These are phyloP conservation scores for Illadopsis cleaveri DNA, from an alignment of 2,113 vertebrate genomes.

Conservation along the genomic window DNA sequence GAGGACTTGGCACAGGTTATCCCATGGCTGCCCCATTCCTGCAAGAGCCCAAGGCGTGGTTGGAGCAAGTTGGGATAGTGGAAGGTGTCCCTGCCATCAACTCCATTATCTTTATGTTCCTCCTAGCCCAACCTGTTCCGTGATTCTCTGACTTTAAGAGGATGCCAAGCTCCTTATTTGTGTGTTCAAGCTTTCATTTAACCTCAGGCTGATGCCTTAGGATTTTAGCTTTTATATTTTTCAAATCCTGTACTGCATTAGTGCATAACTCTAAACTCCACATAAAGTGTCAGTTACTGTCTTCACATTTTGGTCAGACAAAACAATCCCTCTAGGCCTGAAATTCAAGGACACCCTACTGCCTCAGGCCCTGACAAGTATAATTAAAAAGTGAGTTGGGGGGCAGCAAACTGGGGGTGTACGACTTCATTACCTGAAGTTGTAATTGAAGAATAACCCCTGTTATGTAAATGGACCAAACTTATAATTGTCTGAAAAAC, in stretches of 20 bases:
- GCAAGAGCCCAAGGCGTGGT: neutral
- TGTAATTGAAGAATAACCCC: neutral
- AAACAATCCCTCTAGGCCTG: neutral
- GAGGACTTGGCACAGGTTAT: neutral
- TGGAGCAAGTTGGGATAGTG: neutral
- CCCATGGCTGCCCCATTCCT: neutral
- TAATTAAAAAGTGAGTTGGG: neutral
- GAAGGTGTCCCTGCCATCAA: neutral
- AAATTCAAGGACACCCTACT: neutral
- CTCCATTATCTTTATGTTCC: neutral
- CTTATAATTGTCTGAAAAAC: neutral
- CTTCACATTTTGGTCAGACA: neutral
- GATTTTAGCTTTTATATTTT: neutral
- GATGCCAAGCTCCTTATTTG: neutral
- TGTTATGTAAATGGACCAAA: neutral
- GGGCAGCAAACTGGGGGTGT: neutral
- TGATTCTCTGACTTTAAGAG: neutral
- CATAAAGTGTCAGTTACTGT: neutral
- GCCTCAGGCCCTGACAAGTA: neutral
- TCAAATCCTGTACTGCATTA: neutral
- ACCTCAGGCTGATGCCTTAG: neutral
- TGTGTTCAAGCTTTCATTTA: neutral
- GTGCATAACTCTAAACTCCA: neutral
- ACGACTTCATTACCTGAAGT: neutral
- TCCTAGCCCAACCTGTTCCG: neutral